Percentiles rank a stretch among this genome's conserved stretches.
phyloP scores from a whole-genome alignment of 35 echinoderm and acorn worm species.

The Patiria miniata region DNA sequence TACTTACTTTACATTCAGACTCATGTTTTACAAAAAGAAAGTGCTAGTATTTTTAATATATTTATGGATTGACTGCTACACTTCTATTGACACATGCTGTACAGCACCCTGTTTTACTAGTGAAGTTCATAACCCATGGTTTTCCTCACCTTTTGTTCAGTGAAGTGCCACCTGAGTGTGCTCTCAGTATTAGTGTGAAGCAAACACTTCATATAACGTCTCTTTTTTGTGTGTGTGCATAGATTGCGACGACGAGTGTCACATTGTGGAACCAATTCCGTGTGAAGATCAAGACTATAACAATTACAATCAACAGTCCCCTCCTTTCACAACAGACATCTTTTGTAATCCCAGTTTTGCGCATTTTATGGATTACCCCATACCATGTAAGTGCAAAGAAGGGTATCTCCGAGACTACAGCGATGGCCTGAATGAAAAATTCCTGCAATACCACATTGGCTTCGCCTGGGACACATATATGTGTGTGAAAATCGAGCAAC shows the following conservation, averaged over 20 bases:
- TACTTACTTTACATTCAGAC: no score
- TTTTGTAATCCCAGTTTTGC: neutral
- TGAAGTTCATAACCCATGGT: no score
- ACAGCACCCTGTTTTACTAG: no score
- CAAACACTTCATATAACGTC: neutral
- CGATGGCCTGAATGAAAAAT: neutral
- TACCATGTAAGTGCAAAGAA: neutral
- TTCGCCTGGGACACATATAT: neutral
- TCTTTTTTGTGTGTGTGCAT: neutral
- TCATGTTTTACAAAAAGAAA: no score
- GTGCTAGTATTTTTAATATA: no score
- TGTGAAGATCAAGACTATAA: neutral
- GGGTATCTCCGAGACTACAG: neutral
- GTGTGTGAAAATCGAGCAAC: constrained; percentile 6
- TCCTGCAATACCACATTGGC: neutral
- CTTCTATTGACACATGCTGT: no score
- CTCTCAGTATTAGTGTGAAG: no score
- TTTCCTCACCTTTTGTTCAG: no score
- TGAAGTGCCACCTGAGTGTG: no score
- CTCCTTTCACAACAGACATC: neutral
- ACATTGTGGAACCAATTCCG: neutral
- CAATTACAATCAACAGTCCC: neutral
- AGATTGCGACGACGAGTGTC: neutral
- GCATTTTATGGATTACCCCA: neutral
- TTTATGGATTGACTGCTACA: no score